phyloP scores from a whole-genome alignment of 1,140 invertebrate species.

The Saccostrea cuccullata region DNA sequence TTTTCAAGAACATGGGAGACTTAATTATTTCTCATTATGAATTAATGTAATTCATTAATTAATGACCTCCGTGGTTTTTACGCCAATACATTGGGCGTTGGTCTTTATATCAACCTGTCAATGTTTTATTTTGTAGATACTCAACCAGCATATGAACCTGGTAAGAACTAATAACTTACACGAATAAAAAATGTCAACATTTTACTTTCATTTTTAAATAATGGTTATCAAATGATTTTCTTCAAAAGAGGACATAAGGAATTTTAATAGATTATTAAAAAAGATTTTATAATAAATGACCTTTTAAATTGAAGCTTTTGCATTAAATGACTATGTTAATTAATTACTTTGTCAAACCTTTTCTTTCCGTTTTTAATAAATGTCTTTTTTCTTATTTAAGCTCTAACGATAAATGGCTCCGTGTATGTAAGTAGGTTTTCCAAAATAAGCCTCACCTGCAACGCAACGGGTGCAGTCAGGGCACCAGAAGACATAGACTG shows the following conservation, averaged over 20 bases:
- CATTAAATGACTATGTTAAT: too few relatives aligned
- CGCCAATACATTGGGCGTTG: not conserved
- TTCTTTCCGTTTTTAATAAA: too few relatives aligned
- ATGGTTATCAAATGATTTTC: too few relatives aligned
- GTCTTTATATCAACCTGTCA: not conserved
- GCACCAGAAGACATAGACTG: slow-evolving; percentile 67
- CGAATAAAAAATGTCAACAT: not conserved
- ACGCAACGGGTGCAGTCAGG: slow-evolving; percentile 58
- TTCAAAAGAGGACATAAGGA: not conserved
- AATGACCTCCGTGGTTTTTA: slow-evolving; percentile 24
- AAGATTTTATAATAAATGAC: too few relatives aligned
- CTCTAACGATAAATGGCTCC: slow-evolving; percentile 53
- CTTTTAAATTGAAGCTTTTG: too few relatives aligned
- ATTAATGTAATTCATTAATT: slow-evolving; percentile 27
- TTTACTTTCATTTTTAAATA: too few relatives aligned
- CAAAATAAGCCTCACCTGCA: slow-evolving; percentile 62
- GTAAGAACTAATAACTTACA: not conserved
- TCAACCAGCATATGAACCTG: not conserved
- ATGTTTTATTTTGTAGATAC: slow-evolving; percentile 14
- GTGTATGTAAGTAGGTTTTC: slow-evolving; percentile 52
- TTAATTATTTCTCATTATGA: not conserved
- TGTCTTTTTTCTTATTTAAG: slow-evolving; percentile 47
- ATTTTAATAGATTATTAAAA: not conserved
- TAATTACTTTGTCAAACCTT: too few relatives aligned
- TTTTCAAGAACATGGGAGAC: not conserved